Conservation (phyloP, 2,888 invertebrate species). For the Nasonovia ribisnigri region DNA sequence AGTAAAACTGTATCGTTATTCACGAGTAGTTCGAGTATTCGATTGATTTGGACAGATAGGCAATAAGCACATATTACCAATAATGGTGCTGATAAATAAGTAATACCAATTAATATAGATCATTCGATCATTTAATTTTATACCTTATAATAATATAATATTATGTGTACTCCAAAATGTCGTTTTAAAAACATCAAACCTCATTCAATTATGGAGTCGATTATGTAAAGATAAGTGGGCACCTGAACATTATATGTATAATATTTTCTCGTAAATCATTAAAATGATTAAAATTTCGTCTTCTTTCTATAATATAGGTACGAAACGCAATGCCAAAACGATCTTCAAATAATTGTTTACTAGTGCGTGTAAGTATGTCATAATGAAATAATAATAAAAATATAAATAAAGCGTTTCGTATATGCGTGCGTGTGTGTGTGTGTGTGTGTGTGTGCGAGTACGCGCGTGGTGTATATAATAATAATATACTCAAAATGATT, state of each 20-base stretch:
- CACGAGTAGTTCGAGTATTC: background rate
- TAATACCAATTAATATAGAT: background rate
- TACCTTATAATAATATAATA: background rate
- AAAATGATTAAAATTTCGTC: background rate
- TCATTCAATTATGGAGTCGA: background rate
- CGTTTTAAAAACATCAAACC: background rate
- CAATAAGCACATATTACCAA: background rate
- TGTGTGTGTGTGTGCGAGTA: background rate
- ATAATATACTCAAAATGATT: slow-evolving; percentile 53
- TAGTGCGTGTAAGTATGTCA: slow-evolving; percentile 19
- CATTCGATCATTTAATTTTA: background rate
- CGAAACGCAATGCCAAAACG: background rate
- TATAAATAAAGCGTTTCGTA: background rate
- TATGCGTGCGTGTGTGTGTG: background rate
- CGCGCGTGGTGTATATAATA: background rate
- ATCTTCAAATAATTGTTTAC: slow-evolving; percentile 20
- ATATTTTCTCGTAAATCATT: background rate
- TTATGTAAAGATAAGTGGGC: background rate
- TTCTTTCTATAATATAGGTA: background rate
- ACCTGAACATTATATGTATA: background rate
- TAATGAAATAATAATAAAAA: slow-evolving; percentile 11
- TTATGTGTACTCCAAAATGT: background rate
- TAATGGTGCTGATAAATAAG: background rate
- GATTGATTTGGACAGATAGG: background rate
- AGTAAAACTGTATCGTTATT: background rate